Percentiles rank a stretch among this genome's conserved stretches.
phyloP scores from a whole-genome alignment of 2,888 invertebrate genomes.

The Muschampia plurimacula region DNA sequence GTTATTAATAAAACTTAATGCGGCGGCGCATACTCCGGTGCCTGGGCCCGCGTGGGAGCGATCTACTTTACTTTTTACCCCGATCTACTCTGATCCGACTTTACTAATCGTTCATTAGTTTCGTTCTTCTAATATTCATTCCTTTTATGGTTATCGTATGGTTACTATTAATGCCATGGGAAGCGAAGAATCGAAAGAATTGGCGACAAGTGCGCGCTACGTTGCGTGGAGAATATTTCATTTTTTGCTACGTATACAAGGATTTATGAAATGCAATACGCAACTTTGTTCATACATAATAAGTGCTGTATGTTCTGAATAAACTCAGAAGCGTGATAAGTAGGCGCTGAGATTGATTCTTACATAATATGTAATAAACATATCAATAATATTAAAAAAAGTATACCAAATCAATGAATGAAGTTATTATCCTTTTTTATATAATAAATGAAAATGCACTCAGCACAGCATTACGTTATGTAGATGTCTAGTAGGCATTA shows the following conservation, averaged over 20 bases:
- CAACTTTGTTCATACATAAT: slow-evolving; percentile 3
- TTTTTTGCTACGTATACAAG: slow-evolving; percentile 19
- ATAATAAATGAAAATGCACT: too few relatives aligned
- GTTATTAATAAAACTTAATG: slow-evolving; percentile 22
- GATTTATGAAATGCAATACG: slow-evolving; percentile 30
- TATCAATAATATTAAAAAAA: background rate
- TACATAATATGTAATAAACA: background rate
- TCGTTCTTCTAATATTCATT: slow-evolving; percentile 36
- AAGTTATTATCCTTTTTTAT: background rate
- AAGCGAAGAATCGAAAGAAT: slow-evolving; percentile 36
- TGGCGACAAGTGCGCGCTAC: slow-evolving; percentile 25
- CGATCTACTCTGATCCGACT: slow-evolving; percentile 16
- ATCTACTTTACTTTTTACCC: slow-evolving; percentile 29
- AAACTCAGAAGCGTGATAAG: background rate
- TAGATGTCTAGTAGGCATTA: background rate
- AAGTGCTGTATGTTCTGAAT: background rate
- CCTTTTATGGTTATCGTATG: slow-evolving; percentile 32
- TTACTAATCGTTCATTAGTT: slow-evolving; percentile 38
- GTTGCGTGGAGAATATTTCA: slow-evolving; percentile 23
- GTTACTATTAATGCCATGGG: slow-evolving; percentile 38
- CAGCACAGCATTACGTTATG: background rate
- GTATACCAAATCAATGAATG: background rate
- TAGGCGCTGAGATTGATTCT: background rate
- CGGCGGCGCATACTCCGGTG: background rate
- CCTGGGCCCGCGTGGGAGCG: slow-evolving; percentile 24